Conservation (phyloP, 1,140 invertebrate species). For the Oedothorax gibbosus region DNA sequence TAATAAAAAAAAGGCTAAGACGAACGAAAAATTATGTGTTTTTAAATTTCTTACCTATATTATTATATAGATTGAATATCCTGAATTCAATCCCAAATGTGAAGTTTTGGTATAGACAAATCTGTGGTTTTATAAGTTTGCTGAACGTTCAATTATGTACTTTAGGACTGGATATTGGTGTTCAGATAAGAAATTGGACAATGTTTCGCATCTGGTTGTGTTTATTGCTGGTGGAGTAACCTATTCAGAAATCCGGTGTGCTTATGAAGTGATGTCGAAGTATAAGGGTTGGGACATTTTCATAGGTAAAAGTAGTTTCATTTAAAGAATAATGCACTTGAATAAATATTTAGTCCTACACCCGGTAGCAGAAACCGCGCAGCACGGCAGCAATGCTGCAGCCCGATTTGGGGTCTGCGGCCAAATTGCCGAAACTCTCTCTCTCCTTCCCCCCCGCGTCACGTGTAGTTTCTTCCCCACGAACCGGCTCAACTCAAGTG, state of each 20-base stretch:
- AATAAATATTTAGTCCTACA: neutral
- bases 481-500: no score
- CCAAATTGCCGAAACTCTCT: no score
- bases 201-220: slow-evolving; percentile 72
- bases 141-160: neutral
- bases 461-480: no score
- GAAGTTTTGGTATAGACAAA: neutral
- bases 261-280: slow-evolving; percentile 72
- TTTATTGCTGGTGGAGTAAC: slow-evolving; percentile 73
- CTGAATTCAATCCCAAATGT: neutral
- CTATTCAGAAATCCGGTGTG: slow-evolving; percentile 73
- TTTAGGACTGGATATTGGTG: slow-evolving; percentile 36
- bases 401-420: no score
- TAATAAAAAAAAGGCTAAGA: no score
- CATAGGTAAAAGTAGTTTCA: slow-evolving; percentile 66
- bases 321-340: neutral
- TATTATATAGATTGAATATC: neutral
- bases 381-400: no score
- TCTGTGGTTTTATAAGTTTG: no score
- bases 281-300: slow-evolving; percentile 74
- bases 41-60: neutral
- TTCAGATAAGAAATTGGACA: slow-evolving; percentile 45
- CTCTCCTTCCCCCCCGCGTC: no score
- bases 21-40: neutral
- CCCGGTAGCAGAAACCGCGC: no score